These are phyloP conservation scores for Phacellophora camtschatica DNA, from an alignment of 30 jellyfish, hydroid and myxozoan species.

Conservation along the genomic window DNA sequence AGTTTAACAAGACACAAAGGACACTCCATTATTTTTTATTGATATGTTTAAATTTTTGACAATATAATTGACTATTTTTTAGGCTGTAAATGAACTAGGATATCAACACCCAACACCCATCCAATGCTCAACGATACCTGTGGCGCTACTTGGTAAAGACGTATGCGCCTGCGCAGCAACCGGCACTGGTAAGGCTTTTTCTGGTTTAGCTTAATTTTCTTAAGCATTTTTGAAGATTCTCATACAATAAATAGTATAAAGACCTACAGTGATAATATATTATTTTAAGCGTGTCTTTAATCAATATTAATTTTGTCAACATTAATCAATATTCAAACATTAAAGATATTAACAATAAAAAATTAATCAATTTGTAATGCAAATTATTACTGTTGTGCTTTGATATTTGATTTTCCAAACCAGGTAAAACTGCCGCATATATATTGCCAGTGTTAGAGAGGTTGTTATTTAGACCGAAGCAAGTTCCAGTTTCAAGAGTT, in stretches of 20 bases:
- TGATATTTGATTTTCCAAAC: no score
- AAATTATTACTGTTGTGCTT: no score
- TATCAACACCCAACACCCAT: constrained; percentile 86
- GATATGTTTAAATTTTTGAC: no score
- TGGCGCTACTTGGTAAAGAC: constrained; percentile 93
- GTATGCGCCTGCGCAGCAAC: constrained; percentile 99
- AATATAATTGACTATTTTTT: neutral
- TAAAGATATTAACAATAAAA: no score
- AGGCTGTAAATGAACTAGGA: constrained; percentile 90
- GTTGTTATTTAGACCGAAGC: constrained; percentile 80
- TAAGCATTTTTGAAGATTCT: neutral
- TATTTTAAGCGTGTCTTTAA: no score
- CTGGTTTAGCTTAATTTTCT: neutral
- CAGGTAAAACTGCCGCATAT: constrained; percentile 95
- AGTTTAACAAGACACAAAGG: no score
- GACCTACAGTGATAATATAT: neutral
- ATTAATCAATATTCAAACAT: no score
- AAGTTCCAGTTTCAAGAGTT: constrained; percentile 79
- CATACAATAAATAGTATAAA: neutral
- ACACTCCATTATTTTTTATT: no score
- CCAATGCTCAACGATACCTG: constrained; percentile 89
- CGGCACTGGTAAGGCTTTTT: constrained; percentile 79
- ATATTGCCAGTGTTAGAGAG: constrained; percentile 89
- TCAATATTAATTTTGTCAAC: no score
- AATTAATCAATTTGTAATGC: no score